Base-by-base conservation (phyloP, 1,140 invertebrate species). In the Tribolium madens region DNA sequence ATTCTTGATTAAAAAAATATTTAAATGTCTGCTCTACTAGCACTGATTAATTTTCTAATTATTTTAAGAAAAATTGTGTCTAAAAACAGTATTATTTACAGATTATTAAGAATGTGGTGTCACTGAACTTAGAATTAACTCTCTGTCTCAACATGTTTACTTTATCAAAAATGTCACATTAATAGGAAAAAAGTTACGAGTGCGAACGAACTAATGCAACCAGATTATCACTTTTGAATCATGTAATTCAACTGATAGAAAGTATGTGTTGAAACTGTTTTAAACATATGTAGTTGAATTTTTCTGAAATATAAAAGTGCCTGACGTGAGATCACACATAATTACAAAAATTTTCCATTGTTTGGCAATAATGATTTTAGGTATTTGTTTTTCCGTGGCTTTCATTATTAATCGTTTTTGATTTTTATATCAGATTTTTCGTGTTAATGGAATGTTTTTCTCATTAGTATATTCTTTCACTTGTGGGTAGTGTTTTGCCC, bases 121-220 rank as follows among this genome's bases (percentile, higher is more conserved):
- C 57, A 33, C 7, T 64, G 57, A 64, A 64, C 57, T 64, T 64
- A 33, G 31, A 64, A 64, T 64, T 64, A 64, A 64, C 26, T 26
- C 26, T 64, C 21, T 64, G 57, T 64, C 57, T 64, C 21, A 64
- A 64, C 57, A 64, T 64, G 57, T 64, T 64, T 64, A 64, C 57
- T 14, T 64, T 31, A 64, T 33, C 12, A 31, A 64, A 31, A 64
- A 64, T 64, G 57, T 64, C 57, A n/a, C 57, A 64, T 60, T 60
- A 60, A 60, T 57, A 57, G 5, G 18, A 33, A 33, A 64, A 64
- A 64, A 64, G 13, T 0, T 21, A 18, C n/a, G 14, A 21, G 52
- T n/a, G 52, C 13, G 6, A 57, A 17, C 18, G 6, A 17, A 57
- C 52, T 14, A 57, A 2, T 17, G 9, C 12, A 50, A 15, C 47